Conservation (phyloP, 1,140 invertebrate species). For the Caenorhabditis remanei region DNA sequence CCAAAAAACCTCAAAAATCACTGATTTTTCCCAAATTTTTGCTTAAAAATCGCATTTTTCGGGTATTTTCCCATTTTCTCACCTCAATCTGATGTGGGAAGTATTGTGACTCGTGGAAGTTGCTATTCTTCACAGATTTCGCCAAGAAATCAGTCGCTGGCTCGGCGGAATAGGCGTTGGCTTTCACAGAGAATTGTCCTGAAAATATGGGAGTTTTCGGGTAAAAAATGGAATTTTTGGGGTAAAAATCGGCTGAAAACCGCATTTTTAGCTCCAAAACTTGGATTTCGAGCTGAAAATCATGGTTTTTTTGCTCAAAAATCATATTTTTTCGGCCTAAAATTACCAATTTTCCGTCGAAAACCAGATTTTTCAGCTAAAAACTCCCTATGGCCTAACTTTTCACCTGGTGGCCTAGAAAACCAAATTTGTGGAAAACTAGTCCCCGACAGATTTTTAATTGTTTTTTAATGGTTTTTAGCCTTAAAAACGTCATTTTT, state of each 20-base stretch:
- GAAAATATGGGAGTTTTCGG: background rate
- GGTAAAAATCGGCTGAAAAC: background rate
- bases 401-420: too few species aligned
- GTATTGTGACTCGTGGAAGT: constrained; percentile 24
- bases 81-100: constrained; percentile 38
- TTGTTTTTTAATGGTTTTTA: background rate
- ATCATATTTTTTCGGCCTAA: too few species aligned
- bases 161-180: constrained; percentile 33
- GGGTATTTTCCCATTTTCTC: background rate
- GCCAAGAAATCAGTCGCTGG: constrained; percentile 1
- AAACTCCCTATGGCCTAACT: too few species aligned
- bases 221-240: background rate
- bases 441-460: too few species aligned
- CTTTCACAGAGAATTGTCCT: constrained; percentile 24
- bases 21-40: too few species aligned
- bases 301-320: too few species aligned
- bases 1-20: too few species aligned
- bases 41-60: too few species aligned
- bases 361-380: too few species aligned
- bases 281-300: too few species aligned
- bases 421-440: too few species aligned
- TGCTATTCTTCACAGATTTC: constrained; percentile 4
- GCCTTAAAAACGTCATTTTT: background rate
- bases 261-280: background rate
- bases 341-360: too few species aligned